phyloP scores from a whole-genome alignment of 2,797 vertebrate species.

The Macropus fuliginosus region DNA sequence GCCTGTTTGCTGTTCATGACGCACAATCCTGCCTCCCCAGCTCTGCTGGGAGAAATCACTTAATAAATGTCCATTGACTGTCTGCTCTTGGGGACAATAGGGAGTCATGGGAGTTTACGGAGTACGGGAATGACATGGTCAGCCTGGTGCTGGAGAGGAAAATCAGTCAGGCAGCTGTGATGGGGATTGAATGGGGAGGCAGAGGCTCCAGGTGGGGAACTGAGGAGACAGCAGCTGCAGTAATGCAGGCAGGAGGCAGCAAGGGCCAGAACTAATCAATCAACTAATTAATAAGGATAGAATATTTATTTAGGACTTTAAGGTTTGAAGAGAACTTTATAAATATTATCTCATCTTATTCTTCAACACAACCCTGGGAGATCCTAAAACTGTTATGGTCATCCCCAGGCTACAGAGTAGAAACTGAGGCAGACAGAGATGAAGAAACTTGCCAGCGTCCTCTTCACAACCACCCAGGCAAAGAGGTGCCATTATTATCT shows the following conservation, averaged over 20 bases:
- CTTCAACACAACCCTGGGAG: neutral
- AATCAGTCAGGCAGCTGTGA: neutral
- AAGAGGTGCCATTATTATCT: neutral
- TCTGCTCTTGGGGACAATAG: neutral
- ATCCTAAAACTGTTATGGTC: neutral
- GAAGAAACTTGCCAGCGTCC: neutral
- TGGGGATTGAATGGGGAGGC: neutral
- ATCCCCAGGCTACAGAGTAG: neutral
- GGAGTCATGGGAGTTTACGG: neutral
- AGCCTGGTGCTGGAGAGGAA: neutral
- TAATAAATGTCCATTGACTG: neutral
- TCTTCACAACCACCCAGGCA: neutral
- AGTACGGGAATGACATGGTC: neutral
- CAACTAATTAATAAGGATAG: too few relatives aligned
- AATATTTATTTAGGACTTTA: neutral
- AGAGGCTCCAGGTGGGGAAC: accelerated
- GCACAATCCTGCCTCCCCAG: neutral
- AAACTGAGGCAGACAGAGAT: neutral
- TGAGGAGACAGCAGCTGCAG: neutral
- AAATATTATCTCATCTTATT: neutral
- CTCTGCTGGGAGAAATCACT: neutral
- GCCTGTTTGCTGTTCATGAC: neutral
- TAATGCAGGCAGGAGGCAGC: neutral
- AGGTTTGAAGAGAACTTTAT: neutral
- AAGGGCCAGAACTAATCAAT: neutral